Evolutionary conservation across 2,797 vertebrate genomes (phyloP), one percentile per base, ranked within the genome.

Genomic region (Momotus momota): DNA sequence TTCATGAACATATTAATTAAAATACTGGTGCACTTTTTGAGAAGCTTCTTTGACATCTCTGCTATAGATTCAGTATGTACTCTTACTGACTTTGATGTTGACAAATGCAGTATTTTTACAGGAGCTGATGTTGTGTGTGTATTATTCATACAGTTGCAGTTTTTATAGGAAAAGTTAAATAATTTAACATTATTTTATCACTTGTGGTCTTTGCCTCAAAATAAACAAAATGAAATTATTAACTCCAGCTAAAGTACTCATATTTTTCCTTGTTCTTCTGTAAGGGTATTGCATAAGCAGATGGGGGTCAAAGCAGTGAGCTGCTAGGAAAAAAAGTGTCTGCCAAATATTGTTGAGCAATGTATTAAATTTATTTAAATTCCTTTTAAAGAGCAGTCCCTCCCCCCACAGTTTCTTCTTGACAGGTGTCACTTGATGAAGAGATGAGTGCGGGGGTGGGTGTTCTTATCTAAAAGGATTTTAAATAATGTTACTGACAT

Each of bases 341-440:
- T 96, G 60, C 62, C 61, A 91, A 94, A 93, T 94, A 86, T 84
- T 92, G 43, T 95, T 94, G 78, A 97, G 71, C 60, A 87, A 75
- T 19, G 14, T 52, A 97, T 96, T 95, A 96, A 78, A 81, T 94
- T 90, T 93, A 96, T 97, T 95, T 79, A 93, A 97, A 97, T 95
- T 84, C n/a, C 70, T 93, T 94, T 94, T 94, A 91, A 96, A 96
- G 71, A 96, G 41, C 67, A 90, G 81, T 92, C 92, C 90, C 95
- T 93, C 89, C 91, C 92, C 67, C 80, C 72, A 79, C 87, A 77
- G 62, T 88, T 95, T 81, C 77, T 88, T 86, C 84, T 94, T 96
- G 97, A 97, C 94, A 96, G 97, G 83, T 97, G 97, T 97, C 96
- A 97, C 60, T 95, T 94, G 92, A 95, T 70, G 67, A 90, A 86